phyloP scores from a whole-genome alignment of 2,888 invertebrate genomes.

The Eupithecia centaureata region DNA sequence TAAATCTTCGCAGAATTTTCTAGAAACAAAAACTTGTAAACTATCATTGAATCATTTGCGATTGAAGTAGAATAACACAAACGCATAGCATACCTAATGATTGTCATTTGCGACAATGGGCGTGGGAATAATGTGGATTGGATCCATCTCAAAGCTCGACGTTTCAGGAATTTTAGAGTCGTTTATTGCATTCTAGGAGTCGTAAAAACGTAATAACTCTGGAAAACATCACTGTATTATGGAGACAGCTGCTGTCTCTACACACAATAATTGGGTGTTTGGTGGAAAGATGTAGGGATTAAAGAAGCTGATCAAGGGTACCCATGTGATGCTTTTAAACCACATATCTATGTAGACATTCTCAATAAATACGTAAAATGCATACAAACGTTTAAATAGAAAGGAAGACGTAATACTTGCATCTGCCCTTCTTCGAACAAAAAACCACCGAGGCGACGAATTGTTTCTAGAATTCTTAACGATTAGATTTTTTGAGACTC shows the following conservation, averaged over 20 bases:
- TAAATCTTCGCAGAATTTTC: conserved; percentile 12
- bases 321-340: too few species aligned
- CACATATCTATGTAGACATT: too few species aligned
- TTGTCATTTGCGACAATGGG: conserved; percentile 40
- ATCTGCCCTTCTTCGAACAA: too few species aligned
- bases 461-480: too few species aligned
- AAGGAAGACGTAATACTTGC: too few species aligned
- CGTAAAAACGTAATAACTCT: conserved; percentile 23
- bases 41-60: conserved; percentile 27
- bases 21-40: conserved; percentile 20
- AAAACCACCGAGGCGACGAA: too few species aligned
- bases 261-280: too few species aligned
- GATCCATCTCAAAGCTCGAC: conserved; percentile 22
- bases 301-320: too few species aligned
- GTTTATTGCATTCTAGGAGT: conserved; percentile 32
- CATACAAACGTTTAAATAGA: not conserved
- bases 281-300: too few species aligned
- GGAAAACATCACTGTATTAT: conserved; percentile 12
- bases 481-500: not conserved
- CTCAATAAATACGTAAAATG: not conserved
- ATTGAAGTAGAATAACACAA: conserved; percentile 36
- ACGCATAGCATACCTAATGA: conserved; percentile 37
- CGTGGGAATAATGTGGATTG: conserved; percentile 37
- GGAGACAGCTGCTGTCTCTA: not conserved
- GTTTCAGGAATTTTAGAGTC: conserved; percentile 40